phyloP scores from a whole-genome alignment of 2,888 invertebrate genomes.

The Mimas tiliae region DNA sequence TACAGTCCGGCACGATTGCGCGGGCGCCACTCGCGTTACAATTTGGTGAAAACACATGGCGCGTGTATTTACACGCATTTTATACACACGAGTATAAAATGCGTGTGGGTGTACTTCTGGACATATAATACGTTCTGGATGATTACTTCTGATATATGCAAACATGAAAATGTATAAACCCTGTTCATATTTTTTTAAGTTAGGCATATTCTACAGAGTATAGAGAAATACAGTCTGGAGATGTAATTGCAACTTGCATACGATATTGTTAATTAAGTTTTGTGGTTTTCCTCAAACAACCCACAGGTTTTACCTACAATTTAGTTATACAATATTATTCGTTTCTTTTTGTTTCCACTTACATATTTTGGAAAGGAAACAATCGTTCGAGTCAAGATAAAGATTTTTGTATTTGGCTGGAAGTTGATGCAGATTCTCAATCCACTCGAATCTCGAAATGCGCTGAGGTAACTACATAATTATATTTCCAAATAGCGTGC shows the following conservation, averaged over 20 bases:
- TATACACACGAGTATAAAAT: constrained; percentile 20
- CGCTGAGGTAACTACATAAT: neutral
- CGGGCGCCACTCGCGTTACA: constrained; percentile 46
- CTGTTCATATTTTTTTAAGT: too few relatives aligned
- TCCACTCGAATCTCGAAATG: neutral
- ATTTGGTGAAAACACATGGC: constrained; percentile 34
- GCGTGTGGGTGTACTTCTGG: neutral
- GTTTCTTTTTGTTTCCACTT: neutral
- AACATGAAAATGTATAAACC: neutral
- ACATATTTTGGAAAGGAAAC: too few relatives aligned
- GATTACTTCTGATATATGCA: neutral
- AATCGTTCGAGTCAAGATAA: too few relatives aligned
- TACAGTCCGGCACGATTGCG: constrained; percentile 48
- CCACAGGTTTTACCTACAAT: too few relatives aligned
- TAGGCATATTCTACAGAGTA: too few relatives aligned
- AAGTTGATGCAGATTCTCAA: too few relatives aligned
- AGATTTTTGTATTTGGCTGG: too few relatives aligned
- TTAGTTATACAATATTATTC: neutral
- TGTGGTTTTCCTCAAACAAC: constrained; percentile 10
- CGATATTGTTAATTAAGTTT: neutral
- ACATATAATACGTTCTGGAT: neutral
- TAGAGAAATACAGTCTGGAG: neutral
- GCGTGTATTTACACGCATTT: constrained; percentile 32
- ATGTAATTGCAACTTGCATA: neutral
- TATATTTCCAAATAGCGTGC: neutral